phyloP scores from a whole-genome alignment of 2,888 invertebrate genomes.

The Chironomus tentans region DNA sequence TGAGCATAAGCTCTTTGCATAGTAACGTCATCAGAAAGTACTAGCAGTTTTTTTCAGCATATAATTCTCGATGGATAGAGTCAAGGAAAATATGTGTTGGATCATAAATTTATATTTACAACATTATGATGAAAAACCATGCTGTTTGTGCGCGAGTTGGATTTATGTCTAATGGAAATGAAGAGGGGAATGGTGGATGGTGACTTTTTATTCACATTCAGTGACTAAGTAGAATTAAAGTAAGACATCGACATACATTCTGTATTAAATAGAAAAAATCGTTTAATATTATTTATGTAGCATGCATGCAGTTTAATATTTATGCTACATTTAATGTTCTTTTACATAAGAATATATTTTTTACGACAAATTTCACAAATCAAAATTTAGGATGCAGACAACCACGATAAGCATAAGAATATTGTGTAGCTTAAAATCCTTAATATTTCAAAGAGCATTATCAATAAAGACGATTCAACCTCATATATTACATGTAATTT shows the following conservation, averaged over 20 bases:
- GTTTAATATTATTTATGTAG: not conserved
- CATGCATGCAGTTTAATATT: not conserved
- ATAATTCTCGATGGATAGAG: not conserved
- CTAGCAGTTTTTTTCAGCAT: no score
- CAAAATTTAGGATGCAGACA: no score
- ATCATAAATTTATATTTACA: slow-evolving; percentile 23
- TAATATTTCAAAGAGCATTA: no score
- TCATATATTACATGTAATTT: not conserved
- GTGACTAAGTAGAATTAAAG: not conserved
- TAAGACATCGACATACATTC: not conserved
- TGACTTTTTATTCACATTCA: not conserved
- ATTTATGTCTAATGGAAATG: not conserved
- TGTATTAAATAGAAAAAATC: not conserved
- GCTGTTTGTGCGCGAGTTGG: not conserved
- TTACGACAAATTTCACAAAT: no score
- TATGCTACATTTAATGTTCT: no score
- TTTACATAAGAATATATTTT: no score
- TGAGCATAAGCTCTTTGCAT: not conserved
- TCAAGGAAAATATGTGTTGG: slow-evolving; percentile 11
- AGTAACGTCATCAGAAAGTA: not conserved
- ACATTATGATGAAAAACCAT: slow-evolving; percentile 24
- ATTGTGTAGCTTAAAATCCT: no score
- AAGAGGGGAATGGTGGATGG: not conserved
- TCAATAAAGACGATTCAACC: not conserved
- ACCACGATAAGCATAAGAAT: no score